Base-by-base conservation (phyloP, 2,797 vertebrate species). In the Natrix natrix region DNA sequence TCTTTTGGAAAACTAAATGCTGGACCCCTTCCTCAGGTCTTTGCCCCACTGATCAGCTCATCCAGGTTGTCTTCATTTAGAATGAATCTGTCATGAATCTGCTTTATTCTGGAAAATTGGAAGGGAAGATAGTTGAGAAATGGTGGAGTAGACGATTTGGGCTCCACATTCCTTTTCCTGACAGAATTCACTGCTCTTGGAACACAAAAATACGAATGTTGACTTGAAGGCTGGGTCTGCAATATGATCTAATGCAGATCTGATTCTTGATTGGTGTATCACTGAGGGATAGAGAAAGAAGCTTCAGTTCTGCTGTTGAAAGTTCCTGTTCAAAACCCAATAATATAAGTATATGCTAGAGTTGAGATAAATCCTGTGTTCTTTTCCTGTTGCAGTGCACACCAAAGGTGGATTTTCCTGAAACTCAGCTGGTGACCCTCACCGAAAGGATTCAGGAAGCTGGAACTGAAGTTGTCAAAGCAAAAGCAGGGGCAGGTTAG, bases 381-480 rank as follows among this genome's bases (percentile, higher is more conserved):
- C 54, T 8, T 74, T 26, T 59, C 28, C 28, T 24, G 0, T 32
- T 97, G 3, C 92, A 98, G 98, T 99, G 99, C 94, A 99, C 98
- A 0, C 99, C 99, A 1, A 99, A 99, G 95, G 99, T 99, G 26
- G 99, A 99, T 92, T 99, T 99, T 89, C 98, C 99, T 12, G 98
- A 99, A 92, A 99, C 99, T 95, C 98, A 99, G 92, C 97, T 99
- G 94, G 92, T 98, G 0, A 93, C 98, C 0, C 98, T 99, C 94
- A 98, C 97, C 0, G 98, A 95, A 52, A 98, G 99, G 92, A 99
- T 99, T 97, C 99, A 99, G 96, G 99, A 99, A 92, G 99, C 99
- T 0, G 99, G 99, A 92, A 99, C 99, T 0, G 99, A 99, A 96
- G 99, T 99, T 92, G 99, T 99, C 86, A 98, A 99, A 95, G 99